phyloP scores from a whole-genome alignment of 2,888 invertebrate genomes.

The Drosophila lutescens region DNA sequence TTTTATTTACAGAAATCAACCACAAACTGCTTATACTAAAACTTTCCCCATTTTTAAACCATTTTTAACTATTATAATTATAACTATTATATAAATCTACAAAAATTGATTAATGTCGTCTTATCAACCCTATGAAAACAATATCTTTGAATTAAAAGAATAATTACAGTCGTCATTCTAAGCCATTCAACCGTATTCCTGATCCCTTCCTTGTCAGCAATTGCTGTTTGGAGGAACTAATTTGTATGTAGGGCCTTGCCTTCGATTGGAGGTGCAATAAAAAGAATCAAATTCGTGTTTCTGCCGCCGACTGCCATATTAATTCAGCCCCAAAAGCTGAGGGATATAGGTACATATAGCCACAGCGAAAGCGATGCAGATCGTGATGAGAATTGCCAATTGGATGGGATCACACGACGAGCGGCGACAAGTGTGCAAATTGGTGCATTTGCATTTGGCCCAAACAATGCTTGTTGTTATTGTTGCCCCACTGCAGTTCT shows the following conservation, averaged over 20 bases:
- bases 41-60: no score
- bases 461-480: constrained; percentile 26
- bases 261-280: constrained; percentile 57
- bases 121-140: not conserved
- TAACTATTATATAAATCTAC: no score
- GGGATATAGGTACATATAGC: constrained; percentile 2
- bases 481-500: constrained; percentile 49
- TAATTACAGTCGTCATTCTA: no score
- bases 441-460: constrained; percentile 44
- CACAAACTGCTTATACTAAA: no score
- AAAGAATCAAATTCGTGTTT: constrained; percentile 53
- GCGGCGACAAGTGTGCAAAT: constrained; percentile 47
- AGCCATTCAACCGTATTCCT: not conserved
- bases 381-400: constrained; percentile 63
- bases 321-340: constrained; percentile 25
- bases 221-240: constrained; percentile 8
- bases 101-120: no score
- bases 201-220: not conserved
- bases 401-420: constrained; percentile 32
- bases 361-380: constrained; percentile 65
- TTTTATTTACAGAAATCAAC: no score
- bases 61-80: no score
- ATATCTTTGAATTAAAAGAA: not conserved
- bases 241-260: constrained; percentile 46
- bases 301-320: constrained; percentile 38